These are phyloP conservation scores for Tyria jacobaeae DNA, from an alignment of 2,888 invertebrate genomes.

Conservation along the genomic window DNA sequence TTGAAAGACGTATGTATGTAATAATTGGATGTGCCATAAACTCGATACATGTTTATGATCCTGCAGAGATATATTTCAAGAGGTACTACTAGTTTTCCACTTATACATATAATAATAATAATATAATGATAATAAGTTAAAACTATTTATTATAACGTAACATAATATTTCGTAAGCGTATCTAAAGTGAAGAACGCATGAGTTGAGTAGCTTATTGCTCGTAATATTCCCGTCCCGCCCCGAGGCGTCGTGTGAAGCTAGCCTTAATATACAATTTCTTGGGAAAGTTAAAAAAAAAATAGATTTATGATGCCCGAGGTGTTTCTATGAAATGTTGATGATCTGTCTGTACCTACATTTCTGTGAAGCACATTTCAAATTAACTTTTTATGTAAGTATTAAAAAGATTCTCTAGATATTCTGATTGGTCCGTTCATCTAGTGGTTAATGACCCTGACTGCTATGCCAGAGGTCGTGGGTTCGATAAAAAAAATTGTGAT, in stretches of 20 bases:
- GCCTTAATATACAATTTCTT: slow-evolving; percentile 51
- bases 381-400: no score
- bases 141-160: background rate
- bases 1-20: no score
- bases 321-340: slow-evolving; percentile 32
- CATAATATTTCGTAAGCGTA: slow-evolving; percentile 22
- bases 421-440: no score
- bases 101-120: no score
- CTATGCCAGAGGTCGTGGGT: no score
- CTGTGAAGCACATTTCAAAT: background rate
- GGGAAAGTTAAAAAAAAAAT: slow-evolving; percentile 53
- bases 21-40: no score
- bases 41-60: no score
- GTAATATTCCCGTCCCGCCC: slow-evolving; percentile 36
- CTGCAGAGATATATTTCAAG: no score
- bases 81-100: no score
- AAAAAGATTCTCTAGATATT: no score
- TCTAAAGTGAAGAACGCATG: slow-evolving; percentile 20
- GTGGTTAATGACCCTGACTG: no score
- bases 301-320: slow-evolving; percentile 35
- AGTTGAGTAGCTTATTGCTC: slow-evolving; percentile 33
- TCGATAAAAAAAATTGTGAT: background rate
- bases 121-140: background rate
- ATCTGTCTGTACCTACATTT: background rate
- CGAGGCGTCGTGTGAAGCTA: slow-evolving; percentile 48